Evolutionary conservation across 2,797 vertebrate species (phyloP), one percentile per base, ranked within the genome.

Genomic region (Phoxinus dragarum): DNA sequence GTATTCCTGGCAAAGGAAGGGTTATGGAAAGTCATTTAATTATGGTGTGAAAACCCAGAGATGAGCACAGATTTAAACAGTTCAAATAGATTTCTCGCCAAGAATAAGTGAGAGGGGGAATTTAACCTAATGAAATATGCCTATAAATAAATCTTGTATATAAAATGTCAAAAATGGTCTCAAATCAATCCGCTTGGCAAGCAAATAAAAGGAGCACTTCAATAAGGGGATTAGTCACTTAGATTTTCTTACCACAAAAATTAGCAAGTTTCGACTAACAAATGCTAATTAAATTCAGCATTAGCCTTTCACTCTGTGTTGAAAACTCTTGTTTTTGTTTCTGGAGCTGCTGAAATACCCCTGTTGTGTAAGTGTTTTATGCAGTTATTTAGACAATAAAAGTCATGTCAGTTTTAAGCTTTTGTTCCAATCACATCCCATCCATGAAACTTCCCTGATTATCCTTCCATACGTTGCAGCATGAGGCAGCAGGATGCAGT

Each of bases 1-100:
- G 56, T 73, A 87, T 85, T 88, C 78, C 86, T 86, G 88, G 84
- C 67, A 1, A 79, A 89, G 85, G 87, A 90, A 91, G 86, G 83
- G 89, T 87, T 88, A 73, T 90, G 79, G 83, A 52, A 90, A 90
- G 82, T 80, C 27, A 75, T 72, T 59, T 91, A 85, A 59, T 81
- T 81, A 69, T 85, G 52, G 36, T 54, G 80, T 88, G 84, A 86
- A 73, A 87, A 91, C 85, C 85, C 71, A 86, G 40, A 90, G 87
- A 89, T 84, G 85, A 89, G 89, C 89, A 90, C 86, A 84, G 73
- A 80, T 88, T 49, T 49, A 4, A 49, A 49, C 16, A 49, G 47
- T 49, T 16, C 47, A 16, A 16, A 49, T 49, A 49, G 14, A 49
- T 69, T 80, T 86, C 54, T 86, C 21, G 68, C 82, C 34, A 68